Evolutionary conservation across 2,797 vertebrate species (phyloP).

Genomic region (Clarias laeviceps): DNA sequence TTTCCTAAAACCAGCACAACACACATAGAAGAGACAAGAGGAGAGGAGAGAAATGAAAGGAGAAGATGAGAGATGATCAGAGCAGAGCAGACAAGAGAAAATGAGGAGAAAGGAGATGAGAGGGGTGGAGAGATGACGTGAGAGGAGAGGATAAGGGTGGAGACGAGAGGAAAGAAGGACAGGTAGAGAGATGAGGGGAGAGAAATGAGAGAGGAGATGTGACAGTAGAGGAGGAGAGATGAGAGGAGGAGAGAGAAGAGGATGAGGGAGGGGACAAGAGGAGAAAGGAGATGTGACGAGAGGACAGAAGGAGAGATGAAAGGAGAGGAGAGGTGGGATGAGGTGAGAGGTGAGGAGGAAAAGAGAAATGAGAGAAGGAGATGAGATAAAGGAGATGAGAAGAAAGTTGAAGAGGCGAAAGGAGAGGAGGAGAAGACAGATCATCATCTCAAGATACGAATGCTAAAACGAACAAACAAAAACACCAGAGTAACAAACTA

Average conservation of each 20-base stretch:
- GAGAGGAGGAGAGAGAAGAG: background rate
- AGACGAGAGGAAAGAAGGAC: no score
- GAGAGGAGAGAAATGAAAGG: no score
- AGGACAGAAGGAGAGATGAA: background rate
- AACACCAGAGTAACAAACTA: no score
- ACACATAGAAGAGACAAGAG: background rate
- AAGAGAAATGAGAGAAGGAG: background rate
- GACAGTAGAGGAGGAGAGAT: no score
- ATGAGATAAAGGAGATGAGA: no score
- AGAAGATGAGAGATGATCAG: background rate
- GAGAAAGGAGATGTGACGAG: background rate
- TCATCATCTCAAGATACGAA: no score
- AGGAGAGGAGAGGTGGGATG: background rate
- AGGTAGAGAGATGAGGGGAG: no score
- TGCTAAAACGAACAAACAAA: no score
- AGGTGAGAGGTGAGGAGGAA: no score
- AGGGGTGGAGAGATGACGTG: no score
- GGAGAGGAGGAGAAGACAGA: background rate
- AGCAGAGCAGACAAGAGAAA: background rate
- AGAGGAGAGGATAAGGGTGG: background rate
- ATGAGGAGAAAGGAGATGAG: background rate
- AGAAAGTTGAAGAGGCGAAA: background rate
- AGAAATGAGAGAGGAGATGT: no score
- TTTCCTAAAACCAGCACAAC: no score
- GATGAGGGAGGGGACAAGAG: background rate